Base-by-base conservation (phyloP, 2,797 vertebrate genomes). In the Lepilemur septentrionalis region DNA sequence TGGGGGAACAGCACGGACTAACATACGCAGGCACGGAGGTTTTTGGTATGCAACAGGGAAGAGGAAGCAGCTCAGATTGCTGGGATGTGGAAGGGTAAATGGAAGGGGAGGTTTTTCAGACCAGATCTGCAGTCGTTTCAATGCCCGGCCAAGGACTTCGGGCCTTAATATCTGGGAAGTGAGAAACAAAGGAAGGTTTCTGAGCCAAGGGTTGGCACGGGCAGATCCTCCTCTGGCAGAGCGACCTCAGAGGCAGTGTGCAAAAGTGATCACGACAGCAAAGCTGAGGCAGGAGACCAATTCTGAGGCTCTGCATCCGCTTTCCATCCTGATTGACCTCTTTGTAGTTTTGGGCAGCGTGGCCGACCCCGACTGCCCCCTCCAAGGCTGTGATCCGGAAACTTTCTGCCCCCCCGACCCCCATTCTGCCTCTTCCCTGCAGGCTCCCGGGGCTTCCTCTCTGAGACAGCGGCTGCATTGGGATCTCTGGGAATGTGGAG, bases 21-120 rank as follows among this genome's bases (percentile, higher is more conserved):
- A 48, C n/a, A 30, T 4, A 3, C 0, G 20, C 50, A 59, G 52
- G 3, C 5, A 1, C n/a, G 18, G 59, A 63, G 4, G 7, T 15
- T 23, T 38, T 18, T 38, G 8, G 8, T 18, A 9, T 30, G 15
- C 28, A 18, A 4, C 28, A 46, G 28, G 57, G 57, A 73, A 28
- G 57, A 30, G 38, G 72, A 23, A 30, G n/a, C 0, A 1, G n/a
- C 28, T 28, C 18, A n/a, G 30, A 22, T 1, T 2, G 7, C 35
- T 18, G 50, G 22, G 41, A 15, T 3, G 17, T 15, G 38, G 12
- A n/a, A 76, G 35, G 67, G 18, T 4, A 5, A 0, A 4, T 28
- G 25, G 6, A 10, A 67, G 8, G 25, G 1, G 14, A 94, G 38
- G 38, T 22, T 67, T 85, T 57, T 61, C 25, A 52, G 46, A 48